Percentiles rank a stretch among this genome's conserved stretches.
phyloP scores from a whole-genome alignment of 2,888 invertebrate species.

The Automeris io region DNA sequence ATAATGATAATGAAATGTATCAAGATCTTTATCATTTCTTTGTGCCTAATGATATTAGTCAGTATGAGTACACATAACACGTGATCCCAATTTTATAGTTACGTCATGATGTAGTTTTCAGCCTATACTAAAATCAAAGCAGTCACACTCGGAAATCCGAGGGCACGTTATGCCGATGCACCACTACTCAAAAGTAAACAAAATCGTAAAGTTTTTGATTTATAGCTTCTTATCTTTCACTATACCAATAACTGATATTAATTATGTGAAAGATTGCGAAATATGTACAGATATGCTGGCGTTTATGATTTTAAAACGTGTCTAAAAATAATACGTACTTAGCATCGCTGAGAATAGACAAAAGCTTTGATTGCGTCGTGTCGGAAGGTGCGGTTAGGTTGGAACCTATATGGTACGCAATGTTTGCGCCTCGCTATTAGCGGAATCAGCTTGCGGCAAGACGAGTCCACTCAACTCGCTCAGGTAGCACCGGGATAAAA shows the following conservation, averaged over 20 bases:
- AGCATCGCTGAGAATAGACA: constrained; percentile 14
- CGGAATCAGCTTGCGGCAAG: constrained; percentile 39
- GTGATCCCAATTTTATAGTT: constrained; percentile 8
- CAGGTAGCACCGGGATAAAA: constrained; percentile 73
- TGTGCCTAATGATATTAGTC: constrained; percentile 6
- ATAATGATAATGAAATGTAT: constrained; percentile 1
- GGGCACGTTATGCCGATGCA: constrained; percentile 15
- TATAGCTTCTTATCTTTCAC: constrained; percentile 40
- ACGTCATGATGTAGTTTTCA: constrained; percentile 8
- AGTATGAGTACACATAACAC: constrained; percentile 3
- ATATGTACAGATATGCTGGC: constrained; percentile 14
- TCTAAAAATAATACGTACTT: constrained; percentile 20
- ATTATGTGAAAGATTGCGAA: constrained; percentile 32
- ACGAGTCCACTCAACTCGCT: constrained; percentile 34
- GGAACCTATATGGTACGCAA: constrained; percentile 18
- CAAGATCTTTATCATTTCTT: constrained; percentile 7
- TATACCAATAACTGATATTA: constrained; percentile 26
- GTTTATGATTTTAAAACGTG: constrained; percentile 18
- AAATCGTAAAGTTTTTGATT: constrained; percentile 45
- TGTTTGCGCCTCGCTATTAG: constrained; percentile 42
- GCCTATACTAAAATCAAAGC: background rate
- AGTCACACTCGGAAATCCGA: background rate
- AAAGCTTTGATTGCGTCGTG: constrained; percentile 29
- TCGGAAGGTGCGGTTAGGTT: constrained; percentile 31
- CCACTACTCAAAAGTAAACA: constrained; percentile 23